Evolutionary conservation across 2,797 vertebrate genomes (phyloP), one percentile per base, ranked within the genome.

Genomic region (Channa striata): DNA sequence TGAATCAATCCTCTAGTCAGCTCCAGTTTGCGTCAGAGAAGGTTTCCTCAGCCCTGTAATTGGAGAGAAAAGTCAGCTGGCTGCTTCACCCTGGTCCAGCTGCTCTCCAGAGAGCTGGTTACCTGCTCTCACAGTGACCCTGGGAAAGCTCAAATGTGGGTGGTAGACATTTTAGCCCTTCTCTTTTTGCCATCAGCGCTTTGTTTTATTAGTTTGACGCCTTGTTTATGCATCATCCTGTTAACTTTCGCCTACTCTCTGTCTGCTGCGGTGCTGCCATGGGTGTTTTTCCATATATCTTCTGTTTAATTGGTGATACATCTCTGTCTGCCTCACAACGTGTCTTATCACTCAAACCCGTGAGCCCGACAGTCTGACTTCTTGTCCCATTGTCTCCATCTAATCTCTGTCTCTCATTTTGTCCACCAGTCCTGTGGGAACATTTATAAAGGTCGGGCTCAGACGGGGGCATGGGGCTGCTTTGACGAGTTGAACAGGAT

Each of bases 401-500:
- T 83, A 82, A 73, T 36, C 37, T 16, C 12, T 59, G 10, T 57
- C 4, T 56, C 0, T 63, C 53, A 73, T 51, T 83, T 16, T 88
- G 72, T 83, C 34, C 89, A 82, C 5, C 90, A 99, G 98, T 99
- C 97, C 20, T 99, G 97, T 71, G 97, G 97, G 67, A 97, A 95
- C 93, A 98, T 99, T 93, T 99, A 98, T 92, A 99, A 99, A 94
- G 97, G 97, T 63, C 94, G 99, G 73, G 96, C 97, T 62, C 98
- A 99, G 92, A 97, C 96, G 0, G 97, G 98, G 21, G 96, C 97
- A 43, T 99, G 98, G 97, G 98, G 98, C 87, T 99, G 98, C 89
- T 99, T 99, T 65, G 98, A 99, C 60, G 98, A 99, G 72, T 99
- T 99, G 72, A 99, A 99, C 92, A 92, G 98, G 79, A 99, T 99